phyloP scores from a whole-genome alignment of 2,888 invertebrate genomes.

The Trachelus stipa region DNA sequence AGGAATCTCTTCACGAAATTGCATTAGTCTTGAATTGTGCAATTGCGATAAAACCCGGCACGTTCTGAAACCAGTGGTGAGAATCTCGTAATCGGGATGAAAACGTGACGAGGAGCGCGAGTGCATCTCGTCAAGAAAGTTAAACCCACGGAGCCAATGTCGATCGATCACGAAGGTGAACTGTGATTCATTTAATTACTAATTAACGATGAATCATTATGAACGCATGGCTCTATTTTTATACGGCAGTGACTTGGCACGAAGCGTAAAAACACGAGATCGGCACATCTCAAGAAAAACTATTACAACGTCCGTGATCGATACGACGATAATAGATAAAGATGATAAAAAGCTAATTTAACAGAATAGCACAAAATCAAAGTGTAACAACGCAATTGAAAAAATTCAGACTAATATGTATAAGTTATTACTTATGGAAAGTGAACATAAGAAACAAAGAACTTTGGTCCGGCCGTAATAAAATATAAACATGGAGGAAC shows the following conservation, averaged over 20 bases:
- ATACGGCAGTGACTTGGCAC: constrained; percentile 41
- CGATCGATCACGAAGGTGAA: background rate
- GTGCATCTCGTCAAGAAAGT: background rate
- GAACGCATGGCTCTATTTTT: constrained; percentile 5
- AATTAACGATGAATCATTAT: background rate
- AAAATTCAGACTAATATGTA: background rate
- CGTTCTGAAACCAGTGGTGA: background rate
- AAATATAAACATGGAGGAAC: background rate
- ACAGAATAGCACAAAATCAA: background rate
- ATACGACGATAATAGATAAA: background rate
- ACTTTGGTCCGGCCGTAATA: background rate
- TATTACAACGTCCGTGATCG: background rate
- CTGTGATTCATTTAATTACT: background rate
- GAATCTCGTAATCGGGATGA: background rate
- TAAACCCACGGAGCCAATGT: background rate
- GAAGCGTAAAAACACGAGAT: constrained; percentile 30
- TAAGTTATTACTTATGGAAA: background rate
- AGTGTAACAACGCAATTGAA: background rate
- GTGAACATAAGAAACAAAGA: background rate
- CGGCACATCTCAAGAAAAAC: background rate
- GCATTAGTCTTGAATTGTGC: background rate
- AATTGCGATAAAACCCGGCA: background rate
- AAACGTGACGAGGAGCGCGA: background rate
- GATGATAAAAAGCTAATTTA: background rate
- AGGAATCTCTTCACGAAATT: background rate